Evolutionary conservation across 1,140 invertebrate species (phyloP).

Genomic region (Drosophila sulfurigaster): DNA sequence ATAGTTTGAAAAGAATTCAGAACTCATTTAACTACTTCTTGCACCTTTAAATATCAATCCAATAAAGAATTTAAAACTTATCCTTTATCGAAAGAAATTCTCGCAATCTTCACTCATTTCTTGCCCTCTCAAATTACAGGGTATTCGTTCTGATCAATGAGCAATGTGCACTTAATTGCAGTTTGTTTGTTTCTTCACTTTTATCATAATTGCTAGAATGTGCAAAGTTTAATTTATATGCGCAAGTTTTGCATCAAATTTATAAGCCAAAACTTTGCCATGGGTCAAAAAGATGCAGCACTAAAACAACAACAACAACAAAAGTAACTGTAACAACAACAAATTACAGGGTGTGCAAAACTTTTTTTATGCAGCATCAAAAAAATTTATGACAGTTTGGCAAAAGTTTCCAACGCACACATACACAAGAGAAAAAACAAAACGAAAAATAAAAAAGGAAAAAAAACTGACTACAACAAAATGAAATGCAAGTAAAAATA

Average conservation of each 20-base stretch:
- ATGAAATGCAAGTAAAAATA: conserved; percentile 56
- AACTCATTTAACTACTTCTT: too few relatives aligned
- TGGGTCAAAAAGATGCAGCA: conserved; percentile 48
- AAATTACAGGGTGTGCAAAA: conserved; percentile 32
- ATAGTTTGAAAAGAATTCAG: too few relatives aligned
- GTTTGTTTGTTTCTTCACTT: conserved; percentile 45
- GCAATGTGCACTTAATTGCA: conserved; percentile 67
- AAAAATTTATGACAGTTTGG: conserved; percentile 83
- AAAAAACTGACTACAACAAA: conserved; percentile 17
- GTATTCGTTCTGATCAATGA: conserved; percentile 2
- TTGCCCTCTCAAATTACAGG: conserved; percentile 12
- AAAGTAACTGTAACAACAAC: conserved; percentile 10
- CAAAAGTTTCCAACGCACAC: conserved; percentile 56
- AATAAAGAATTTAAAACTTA: too few relatives aligned
- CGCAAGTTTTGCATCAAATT: conserved; percentile 77
- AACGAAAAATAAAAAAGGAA: background rate
- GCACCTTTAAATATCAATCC: too few relatives aligned
- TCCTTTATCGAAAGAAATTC: too few relatives aligned
- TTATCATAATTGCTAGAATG: conserved; percentile 65
- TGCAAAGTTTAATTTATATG: conserved; percentile 72
- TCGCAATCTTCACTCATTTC: too few relatives aligned
- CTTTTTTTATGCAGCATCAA: conserved; percentile 71
- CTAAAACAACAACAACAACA: conserved; percentile 31
- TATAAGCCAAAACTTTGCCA: conserved; percentile 72
- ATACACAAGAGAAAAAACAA: too few relatives aligned